Conservation (phyloP, 37 sponge, comb jelly and placozoan species). For the Halisarca cf. caerulea region DNA sequence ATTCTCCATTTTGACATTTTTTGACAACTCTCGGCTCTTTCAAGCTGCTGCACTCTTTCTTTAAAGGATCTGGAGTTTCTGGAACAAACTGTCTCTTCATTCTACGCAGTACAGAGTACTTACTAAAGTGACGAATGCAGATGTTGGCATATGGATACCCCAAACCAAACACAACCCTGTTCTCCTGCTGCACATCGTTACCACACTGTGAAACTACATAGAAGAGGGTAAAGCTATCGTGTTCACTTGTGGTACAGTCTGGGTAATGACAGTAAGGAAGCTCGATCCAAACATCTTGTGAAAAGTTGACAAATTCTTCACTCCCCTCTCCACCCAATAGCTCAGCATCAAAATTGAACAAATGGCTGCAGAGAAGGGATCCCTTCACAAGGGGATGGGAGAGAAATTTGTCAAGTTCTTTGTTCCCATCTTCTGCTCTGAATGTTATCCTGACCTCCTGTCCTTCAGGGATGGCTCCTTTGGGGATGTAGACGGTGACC, state of each 20-base stretch:
- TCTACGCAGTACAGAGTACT: too few species aligned
- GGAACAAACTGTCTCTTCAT: too few species aligned
- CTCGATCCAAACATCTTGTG: conserved; percentile 5
- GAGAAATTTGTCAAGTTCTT: neutral
- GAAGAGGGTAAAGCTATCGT: neutral
- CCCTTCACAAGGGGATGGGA: too few species aligned
- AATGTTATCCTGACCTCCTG: neutral
- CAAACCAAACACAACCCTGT: neutral
- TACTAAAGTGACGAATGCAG: neutral
- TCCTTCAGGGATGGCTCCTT: neutral
- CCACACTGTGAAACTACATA: neutral
- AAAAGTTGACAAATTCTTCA: neutral
- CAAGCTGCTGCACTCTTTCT: too few species aligned
- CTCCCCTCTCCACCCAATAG: too few species aligned
- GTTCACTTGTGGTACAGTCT: too few species aligned
- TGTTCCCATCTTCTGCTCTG: neutral
- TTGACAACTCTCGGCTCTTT: too few species aligned
- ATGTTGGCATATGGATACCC: conserved; percentile 14
- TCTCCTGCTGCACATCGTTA: neutral
- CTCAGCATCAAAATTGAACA: conserved; percentile 4
- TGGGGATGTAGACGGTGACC: neutral
- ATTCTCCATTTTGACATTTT: too few species aligned
- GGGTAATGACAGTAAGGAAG: neutral
- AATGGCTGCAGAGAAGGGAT: neutral
- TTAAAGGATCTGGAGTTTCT: too few species aligned